These are phyloP conservation scores for Chloroclystis v-ata DNA, from an alignment of 2,888 invertebrate genomes.

Conservation along the genomic window DNA sequence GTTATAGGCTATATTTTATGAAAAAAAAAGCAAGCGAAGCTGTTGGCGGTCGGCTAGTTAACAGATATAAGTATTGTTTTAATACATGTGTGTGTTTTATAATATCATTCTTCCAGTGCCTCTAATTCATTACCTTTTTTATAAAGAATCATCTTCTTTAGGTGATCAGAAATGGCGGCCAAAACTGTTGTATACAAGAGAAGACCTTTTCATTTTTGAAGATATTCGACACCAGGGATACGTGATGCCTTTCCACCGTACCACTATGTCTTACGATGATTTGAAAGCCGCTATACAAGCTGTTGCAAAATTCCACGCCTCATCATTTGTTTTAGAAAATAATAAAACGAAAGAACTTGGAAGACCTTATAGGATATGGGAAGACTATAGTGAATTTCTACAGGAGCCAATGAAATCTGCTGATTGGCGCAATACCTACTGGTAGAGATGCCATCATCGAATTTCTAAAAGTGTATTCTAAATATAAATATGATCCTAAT, in stretches of 20 bases:
- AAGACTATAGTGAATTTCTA: conserved; percentile 52
- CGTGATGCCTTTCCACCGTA: conserved; percentile 45
- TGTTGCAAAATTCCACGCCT: conserved; percentile 71
- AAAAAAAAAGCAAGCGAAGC: too few species aligned
- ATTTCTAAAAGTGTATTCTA: conserved; percentile 54
- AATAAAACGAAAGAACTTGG: conserved; percentile 48
- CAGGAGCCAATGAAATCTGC: conserved; percentile 42
- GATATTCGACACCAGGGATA: conserved; percentile 55
- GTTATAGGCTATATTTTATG: too few species aligned
- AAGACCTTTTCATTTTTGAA: conserved; percentile 64
- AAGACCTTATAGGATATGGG: conserved; percentile 58
- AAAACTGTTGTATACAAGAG: conserved; percentile 41
- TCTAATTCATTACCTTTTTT: too few species aligned
- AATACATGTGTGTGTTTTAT: too few species aligned
- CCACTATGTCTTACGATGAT: conserved; percentile 53
- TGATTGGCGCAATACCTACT: conserved; percentile 54
- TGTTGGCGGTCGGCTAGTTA: too few species aligned
- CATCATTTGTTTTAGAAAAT: conserved; percentile 68
- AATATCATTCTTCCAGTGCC: too few species aligned
- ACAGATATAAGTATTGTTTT: too few species aligned
- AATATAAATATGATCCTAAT: conserved; percentile 41
- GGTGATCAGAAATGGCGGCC: conserved; percentile 56
- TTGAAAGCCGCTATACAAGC: conserved; percentile 58
- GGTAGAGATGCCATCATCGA: conserved; percentile 59
- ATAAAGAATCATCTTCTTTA: too few species aligned